These are phyloP conservation scores for Lepilemur septentrionalis DNA, from an alignment of 2,797 vertebrate species.

Conservation along the genomic window DNA sequence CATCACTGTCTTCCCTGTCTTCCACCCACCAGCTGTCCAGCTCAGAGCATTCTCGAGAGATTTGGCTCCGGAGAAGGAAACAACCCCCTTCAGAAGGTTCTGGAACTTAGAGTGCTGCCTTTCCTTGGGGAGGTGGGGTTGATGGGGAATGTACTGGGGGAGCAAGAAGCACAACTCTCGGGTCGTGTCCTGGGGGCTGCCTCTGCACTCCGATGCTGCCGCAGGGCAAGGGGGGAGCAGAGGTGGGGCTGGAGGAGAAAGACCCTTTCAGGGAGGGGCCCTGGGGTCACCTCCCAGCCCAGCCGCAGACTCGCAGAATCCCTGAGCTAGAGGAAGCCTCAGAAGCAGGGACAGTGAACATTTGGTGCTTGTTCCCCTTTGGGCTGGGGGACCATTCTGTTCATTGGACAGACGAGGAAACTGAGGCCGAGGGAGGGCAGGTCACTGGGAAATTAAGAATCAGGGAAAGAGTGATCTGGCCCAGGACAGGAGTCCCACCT, in stretches of 20 bases:
- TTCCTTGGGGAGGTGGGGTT: rapidly evolving
- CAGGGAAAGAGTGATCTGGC: neutral
- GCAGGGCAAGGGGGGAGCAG: too few species aligned
- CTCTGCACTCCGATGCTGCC: rapidly evolving
- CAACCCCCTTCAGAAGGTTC: neutral
- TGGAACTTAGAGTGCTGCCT: neutral
- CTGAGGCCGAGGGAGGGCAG: rapidly evolving
- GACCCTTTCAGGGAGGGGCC: rapidly evolving
- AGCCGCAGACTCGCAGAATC: neutral
- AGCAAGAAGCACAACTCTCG: neutral
- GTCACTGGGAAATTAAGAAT: neutral
- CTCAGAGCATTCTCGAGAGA: neutral
- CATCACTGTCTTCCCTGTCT: neutral
- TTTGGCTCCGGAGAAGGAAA: neutral
- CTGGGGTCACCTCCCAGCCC: rapidly evolving
- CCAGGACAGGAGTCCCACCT: rapidly evolving
- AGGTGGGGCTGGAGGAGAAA: rapidly evolving
- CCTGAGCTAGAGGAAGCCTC: rapidly evolving
- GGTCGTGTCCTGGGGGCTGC: neutral
- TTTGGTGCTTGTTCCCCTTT: rapidly evolving
- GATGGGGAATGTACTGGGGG: rapidly evolving
- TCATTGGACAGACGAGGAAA: neutral
- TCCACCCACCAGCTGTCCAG: neutral
- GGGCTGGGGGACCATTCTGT: too few species aligned
- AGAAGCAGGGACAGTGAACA: rapidly evolving